Evolutionary conservation across 2,888 invertebrate species (phyloP).

Genomic region (Auanema sp.): DNA sequence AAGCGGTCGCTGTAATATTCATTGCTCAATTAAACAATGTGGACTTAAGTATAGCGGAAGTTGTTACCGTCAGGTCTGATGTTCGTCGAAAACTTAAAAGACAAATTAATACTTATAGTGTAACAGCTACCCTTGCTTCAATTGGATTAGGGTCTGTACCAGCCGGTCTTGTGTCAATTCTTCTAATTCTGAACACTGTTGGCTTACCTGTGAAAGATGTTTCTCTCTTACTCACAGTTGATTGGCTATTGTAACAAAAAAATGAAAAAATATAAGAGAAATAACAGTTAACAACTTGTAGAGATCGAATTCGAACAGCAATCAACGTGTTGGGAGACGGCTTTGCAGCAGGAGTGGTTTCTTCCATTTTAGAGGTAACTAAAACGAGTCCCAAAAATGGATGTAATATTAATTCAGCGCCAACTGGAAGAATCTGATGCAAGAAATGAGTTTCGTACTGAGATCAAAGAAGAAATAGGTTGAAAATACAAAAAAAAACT

Average conservation of each 20-base stretch:
- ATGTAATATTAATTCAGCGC: constrained; percentile 16
- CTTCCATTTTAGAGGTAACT: constrained; percentile 42
- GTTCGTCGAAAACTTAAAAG: background rate
- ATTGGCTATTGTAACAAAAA: constrained; percentile 72
- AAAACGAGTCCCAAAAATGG: background rate
- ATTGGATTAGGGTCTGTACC: constrained; percentile 75
- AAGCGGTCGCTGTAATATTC: constrained; percentile 95
- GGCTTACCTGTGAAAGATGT: constrained; percentile 73
- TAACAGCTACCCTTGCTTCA: constrained; percentile 74
- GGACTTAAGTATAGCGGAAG: constrained; percentile 81
- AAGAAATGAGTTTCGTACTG: constrained; percentile 49
- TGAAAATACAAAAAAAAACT: background rate
- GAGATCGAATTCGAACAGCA: constrained; percentile 59
- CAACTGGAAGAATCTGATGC: constrained; percentile 52
- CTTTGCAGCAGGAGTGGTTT: constrained; percentile 54
- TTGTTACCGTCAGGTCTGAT: constrained; percentile 83
- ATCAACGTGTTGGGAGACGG: constrained; percentile 62
- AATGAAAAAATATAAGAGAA: background rate
- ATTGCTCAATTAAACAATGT: constrained; percentile 88
- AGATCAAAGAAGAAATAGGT: constrained; percentile 59
- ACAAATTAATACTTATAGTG: constrained; percentile 27
- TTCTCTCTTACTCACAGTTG: constrained; percentile 73
- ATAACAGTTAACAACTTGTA: constrained; percentile 23
- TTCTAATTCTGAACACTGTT: constrained; percentile 73
- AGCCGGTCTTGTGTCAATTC: constrained; percentile 74